Conservation (phyloP, 2,888 invertebrate genomes). For the Venusia cambrica region DNA sequence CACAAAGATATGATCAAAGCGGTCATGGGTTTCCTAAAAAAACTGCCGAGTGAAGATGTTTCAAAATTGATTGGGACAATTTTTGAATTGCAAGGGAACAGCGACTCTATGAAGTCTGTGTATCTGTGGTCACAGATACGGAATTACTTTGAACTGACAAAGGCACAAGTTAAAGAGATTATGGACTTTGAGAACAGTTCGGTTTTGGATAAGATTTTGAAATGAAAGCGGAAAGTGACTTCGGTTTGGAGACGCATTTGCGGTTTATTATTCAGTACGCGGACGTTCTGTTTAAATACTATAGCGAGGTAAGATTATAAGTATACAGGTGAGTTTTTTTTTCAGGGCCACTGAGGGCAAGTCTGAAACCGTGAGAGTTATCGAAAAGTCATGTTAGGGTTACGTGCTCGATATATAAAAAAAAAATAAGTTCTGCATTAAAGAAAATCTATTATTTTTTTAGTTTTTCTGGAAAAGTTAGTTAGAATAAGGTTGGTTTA, state of each 20-base stretch:
- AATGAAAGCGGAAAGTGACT: constrained; percentile 17
- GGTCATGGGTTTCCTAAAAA: constrained; percentile 29
- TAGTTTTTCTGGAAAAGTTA: too few species aligned
- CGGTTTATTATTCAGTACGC: constrained; percentile 40
- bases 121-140: constrained; percentile 28
- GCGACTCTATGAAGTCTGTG: constrained; percentile 19
- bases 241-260: constrained; percentile 22
- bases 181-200: constrained; percentile 22
- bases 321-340: neutral
- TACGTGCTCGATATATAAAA: too few species aligned
- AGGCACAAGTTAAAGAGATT: constrained; percentile 23
- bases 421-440: too few species aligned
- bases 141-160: constrained; percentile 24
- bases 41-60: constrained; percentile 11
- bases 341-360: too few species aligned
- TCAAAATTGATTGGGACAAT: constrained; percentile 5
- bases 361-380: too few species aligned
- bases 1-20: constrained; percentile 27
- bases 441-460: too few species aligned
- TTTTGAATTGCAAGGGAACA: constrained; percentile 14
- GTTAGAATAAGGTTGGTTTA: too few species aligned
- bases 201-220: constrained; percentile 20
- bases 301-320: constrained; percentile 39
- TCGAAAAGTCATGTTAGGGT: too few species aligned
- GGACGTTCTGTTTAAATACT: constrained; percentile 33